Percentiles rank a stretch among this genome's conserved stretches.
These are phyloP conservation scores for Spilogale gracilis DNA, from an alignment of 2,113 vertebrate genomes.

Conservation along the genomic window DNA sequence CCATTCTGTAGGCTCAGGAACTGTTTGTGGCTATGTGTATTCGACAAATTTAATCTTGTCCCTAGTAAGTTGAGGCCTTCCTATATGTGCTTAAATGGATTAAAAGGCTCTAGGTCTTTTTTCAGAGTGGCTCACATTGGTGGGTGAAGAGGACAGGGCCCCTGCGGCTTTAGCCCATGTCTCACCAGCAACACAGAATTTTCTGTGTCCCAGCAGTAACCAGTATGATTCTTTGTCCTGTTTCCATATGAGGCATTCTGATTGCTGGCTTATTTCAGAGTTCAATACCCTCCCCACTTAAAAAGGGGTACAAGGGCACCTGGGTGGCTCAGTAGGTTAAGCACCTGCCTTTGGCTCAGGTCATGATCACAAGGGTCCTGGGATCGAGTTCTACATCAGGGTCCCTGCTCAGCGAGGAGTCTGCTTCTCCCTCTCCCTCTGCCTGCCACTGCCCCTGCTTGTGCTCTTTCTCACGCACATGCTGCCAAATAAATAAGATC, in stretches of 20 bases:
- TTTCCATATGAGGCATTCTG: background rate
- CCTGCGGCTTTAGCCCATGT: background rate
- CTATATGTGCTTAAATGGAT: background rate
- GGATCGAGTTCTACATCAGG: no score
- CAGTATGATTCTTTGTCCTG: background rate
- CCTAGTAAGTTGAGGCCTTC: background rate
- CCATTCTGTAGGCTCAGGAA: background rate
- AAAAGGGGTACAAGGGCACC: background rate
- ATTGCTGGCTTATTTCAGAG: background rate
- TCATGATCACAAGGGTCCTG: no score
- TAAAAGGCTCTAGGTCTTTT: background rate
- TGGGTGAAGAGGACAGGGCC: background rate
- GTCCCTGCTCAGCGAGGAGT: no score
- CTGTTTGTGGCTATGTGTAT: background rate
- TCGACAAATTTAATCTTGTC: background rate
- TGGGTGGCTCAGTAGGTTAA: no score
- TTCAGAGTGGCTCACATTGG: background rate
- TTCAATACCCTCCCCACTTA: background rate
- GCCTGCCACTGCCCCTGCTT: no score
- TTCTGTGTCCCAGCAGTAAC: background rate
- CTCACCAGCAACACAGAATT: background rate
- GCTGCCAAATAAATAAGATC: no score
- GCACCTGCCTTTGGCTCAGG: no score
- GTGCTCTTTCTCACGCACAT: no score
- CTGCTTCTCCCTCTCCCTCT: no score